A percentile compares a stretch with the other conserved stretches of the same genome.
These are phyloP conservation scores for Watsonalla binaria DNA, from an alignment of 2,888 invertebrate genomes.

Conservation along the genomic window DNA sequence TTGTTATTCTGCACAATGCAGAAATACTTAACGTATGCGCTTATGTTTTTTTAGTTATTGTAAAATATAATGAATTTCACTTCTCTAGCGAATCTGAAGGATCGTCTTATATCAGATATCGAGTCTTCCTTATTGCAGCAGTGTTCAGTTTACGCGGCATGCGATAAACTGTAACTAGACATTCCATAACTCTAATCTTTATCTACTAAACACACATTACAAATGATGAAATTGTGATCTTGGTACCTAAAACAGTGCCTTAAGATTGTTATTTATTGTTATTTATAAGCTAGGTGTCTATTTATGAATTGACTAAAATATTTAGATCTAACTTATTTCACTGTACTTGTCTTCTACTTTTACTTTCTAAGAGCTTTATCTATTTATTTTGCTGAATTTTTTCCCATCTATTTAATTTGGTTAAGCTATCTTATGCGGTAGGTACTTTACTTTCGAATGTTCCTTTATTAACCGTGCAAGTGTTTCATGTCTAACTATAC, in stretches of 20 bases:
- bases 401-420: conserved; percentile 29
- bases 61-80: conserved; percentile 51
- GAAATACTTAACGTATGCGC: conserved; percentile 78
- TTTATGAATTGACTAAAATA: conserved; percentile 68
- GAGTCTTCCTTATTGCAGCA: conserved; percentile 38
- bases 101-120: conserved; percentile 36
- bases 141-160: conserved; percentile 25
- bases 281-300: conserved; percentile 70
- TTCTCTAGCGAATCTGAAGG: conserved; percentile 56
- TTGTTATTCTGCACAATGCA: conserved; percentile 79
- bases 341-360: conserved; percentile 39
- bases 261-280: conserved; percentile 77
- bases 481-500: not conserved
- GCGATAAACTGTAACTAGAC: conserved; percentile 48
- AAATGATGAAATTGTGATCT: conserved; percentile 71
- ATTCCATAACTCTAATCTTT: conserved; percentile 66
- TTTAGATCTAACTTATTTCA: conserved; percentile 56
- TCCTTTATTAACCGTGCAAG: conserved; percentile 1
- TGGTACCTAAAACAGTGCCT: conserved; percentile 74
- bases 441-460: conserved; percentile 8
- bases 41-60: conserved; percentile 69
- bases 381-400: conserved; percentile 44
- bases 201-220: conserved; percentile 44
- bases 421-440: conserved; percentile 13
- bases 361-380: conserved; percentile 39